Evolutionary conservation across 2,797 vertebrate genomes (phyloP), one percentile per base, ranked within the genome.

Genomic region (Diplodus puntazzo): DNA sequence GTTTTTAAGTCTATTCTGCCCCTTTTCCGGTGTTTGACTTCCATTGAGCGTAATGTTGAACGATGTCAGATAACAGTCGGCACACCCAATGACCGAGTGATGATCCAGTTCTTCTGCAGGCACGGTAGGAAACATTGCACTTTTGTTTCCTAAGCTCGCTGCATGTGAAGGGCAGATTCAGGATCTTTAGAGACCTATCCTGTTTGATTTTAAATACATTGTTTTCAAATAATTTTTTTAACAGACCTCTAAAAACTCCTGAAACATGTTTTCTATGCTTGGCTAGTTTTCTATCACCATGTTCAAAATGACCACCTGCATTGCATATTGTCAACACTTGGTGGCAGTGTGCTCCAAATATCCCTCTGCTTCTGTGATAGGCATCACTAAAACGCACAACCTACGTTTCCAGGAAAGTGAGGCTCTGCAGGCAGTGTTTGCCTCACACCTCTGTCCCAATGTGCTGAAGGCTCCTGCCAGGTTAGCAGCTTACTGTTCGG

Each of bases 371-470:
- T 87, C 67, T 75, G 43, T 84, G 73, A 63, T 62, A 99, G 98
- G 97, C 81, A 93, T 98, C 85, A 97, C 94, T n/a, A 99, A 96
- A 96, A 98, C 97, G 42, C 94, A 99, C 73, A 96, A 96, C 85
- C 78, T 99, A 62, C 76, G 55, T 5, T 99, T 96, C 93, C 95
- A 98, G 88, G 97, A 98, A 49, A 96, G 96, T 83, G 96, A 96
- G 66, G 95, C 97, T 11, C 82, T 98, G 80, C 96, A 98, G 94
- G 97, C 97, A 43, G 91, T 97, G 87, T 98, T 98, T 93, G 85
- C 95, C 50, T 94, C 95, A 86, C 95, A 95, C 65, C 88, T 95
- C 58, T 98, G 97, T 77, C 92, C 95, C 59, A 99, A 98, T 75
- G 72, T 96, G 27, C 91, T 99, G 49, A 96, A 94, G 87, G 93